Conservation (phyloP, 2,888 invertebrate genomes). For the Agonum fuliginosum region DNA sequence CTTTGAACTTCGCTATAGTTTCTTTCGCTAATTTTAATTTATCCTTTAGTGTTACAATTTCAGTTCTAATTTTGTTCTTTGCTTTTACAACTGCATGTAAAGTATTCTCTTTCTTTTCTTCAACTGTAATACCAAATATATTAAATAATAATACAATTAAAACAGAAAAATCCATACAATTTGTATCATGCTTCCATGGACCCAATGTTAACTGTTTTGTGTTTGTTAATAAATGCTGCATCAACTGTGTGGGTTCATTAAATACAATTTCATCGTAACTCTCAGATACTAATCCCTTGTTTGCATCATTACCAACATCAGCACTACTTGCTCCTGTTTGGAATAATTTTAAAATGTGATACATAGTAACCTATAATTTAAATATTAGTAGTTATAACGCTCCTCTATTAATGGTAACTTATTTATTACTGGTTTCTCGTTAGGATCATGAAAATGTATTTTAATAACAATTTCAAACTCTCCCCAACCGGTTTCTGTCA, state of each 20-base stretch:
- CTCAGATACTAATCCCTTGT: slow-evolving; percentile 90
- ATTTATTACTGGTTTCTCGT: slow-evolving; percentile 93
- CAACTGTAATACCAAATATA: slow-evolving; percentile 78
- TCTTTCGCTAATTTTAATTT: slow-evolving; percentile 89
- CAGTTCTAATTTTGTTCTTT: slow-evolving; percentile 86
- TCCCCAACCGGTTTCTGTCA: slow-evolving; percentile 99
- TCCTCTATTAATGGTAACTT: no score
- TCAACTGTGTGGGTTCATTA: slow-evolving; percentile 91
- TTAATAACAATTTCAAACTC: slow-evolving; percentile 99
- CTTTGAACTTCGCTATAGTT: slow-evolving; percentile 88
- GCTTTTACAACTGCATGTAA: slow-evolving; percentile 85
- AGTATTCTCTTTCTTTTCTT: slow-evolving; percentile 89
- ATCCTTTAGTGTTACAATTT: slow-evolving; percentile 90
- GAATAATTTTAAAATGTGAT: slow-evolving; percentile 95
- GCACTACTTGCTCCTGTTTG: slow-evolving; percentile 82
- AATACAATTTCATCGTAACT: slow-evolving; percentile 97
- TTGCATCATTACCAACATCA: slow-evolving; percentile 78
- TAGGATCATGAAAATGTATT: slow-evolving; percentile 97
- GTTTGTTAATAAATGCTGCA: slow-evolving; percentile 90
- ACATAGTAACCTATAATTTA: slow-evolving; percentile 87
- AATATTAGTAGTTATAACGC: slow-evolving; percentile 25
- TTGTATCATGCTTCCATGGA: slow-evolving; percentile 88
- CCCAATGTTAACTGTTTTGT: slow-evolving; percentile 84
- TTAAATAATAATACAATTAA: neutral
- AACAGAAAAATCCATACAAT: slow-evolving; percentile 80